Evolutionary conservation across 2,888 invertebrate species (phyloP).

Genomic region (Metalampra italica): DNA sequence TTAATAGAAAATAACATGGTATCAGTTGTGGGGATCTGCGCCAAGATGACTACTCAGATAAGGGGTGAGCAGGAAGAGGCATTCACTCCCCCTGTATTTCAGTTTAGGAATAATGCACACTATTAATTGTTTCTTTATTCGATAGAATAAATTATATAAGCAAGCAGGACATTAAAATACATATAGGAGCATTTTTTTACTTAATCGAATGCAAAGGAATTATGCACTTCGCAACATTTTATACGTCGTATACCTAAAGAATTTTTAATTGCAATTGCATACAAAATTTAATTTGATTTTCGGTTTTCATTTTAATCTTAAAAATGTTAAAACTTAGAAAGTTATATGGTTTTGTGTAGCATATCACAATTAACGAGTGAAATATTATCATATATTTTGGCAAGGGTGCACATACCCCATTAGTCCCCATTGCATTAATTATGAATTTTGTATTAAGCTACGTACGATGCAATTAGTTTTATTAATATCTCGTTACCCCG

Average conservation of each 20-base stretch:
- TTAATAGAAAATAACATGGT: constrained; percentile 64
- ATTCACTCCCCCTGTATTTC: constrained; percentile 13
- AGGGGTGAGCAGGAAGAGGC: constrained; percentile 21
- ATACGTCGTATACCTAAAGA: too few species aligned
- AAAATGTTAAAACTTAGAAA: too few species aligned
- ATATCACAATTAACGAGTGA: too few species aligned
- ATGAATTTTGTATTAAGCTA: constrained; percentile 1
- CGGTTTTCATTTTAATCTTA: too few species aligned
- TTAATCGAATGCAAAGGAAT: too few species aligned
- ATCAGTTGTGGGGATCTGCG: constrained; percentile 54
- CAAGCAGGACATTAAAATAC: too few species aligned
- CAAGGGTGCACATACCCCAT: not conserved
- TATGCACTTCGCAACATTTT: too few species aligned
- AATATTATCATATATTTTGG: not conserved
- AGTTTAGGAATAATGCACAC: constrained; percentile 6
- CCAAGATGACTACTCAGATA: constrained; percentile 39
- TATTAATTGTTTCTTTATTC: not conserved
- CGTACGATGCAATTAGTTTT: constrained; percentile 6
- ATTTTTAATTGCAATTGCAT: not conserved
- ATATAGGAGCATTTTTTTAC: too few species aligned
- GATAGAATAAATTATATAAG: too few species aligned
- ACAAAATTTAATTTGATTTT: not conserved
- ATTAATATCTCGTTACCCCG: constrained; percentile 8
- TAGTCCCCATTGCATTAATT: constrained; percentile 1
- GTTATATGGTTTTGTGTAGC: too few species aligned